These are phyloP conservation scores for Esox lucius DNA, from an alignment of 2,797 vertebrate species.

Conservation along the genomic window DNA sequence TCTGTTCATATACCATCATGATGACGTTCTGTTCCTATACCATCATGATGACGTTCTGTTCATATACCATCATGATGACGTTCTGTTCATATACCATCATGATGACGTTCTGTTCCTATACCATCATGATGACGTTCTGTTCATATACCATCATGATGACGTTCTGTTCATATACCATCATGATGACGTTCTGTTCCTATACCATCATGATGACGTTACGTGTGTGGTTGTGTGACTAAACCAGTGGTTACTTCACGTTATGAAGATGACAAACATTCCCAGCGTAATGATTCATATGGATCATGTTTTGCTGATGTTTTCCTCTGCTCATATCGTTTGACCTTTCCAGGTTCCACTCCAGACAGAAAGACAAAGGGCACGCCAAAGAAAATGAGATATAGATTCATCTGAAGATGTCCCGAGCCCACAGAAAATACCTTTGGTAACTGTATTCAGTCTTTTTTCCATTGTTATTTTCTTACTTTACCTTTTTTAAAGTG, in stretches of 20 bases:
- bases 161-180: no score
- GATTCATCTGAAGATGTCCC: neutral
- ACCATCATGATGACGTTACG: neutral
- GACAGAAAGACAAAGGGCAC: conserved; percentile 61
- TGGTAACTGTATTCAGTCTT: conserved; percentile 18
- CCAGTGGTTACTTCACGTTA: neutral
- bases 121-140: no score
- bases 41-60: no score
- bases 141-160: no score
- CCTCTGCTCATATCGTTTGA: neutral
- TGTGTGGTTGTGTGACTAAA: neutral
- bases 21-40: neutral
- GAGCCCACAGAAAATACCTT: neutral
- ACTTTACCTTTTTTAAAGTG: conserved; percentile 12
- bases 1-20: no score
- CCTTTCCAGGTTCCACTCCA: neutral
- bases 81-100: no score
- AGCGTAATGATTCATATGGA: neutral
- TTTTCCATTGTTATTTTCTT: conserved; percentile 31
- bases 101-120: no score
- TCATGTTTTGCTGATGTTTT: neutral
- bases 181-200: no score
- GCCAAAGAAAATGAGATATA: conserved; percentile 62
- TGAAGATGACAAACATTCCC: neutral
- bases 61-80: no score